phyloP scores from a whole-genome alignment of 1,140 invertebrate genomes.

The Pectinophora gossypiella region DNA sequence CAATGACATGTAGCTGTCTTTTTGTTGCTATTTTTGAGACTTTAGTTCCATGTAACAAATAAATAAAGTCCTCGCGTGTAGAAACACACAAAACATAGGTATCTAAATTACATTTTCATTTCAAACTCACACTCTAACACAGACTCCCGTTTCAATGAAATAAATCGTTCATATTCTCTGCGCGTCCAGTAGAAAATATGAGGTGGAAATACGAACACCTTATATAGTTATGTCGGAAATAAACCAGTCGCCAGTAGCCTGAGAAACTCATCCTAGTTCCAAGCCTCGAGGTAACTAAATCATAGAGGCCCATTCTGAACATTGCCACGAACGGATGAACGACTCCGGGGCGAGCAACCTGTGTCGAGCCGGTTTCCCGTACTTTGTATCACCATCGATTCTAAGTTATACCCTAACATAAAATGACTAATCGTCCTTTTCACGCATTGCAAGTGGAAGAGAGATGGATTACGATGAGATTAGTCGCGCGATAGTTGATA shows the following conservation, averaged over 20 bases:
- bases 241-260: constrained; percentile 57
- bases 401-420: background rate
- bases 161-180: constrained; percentile 3
- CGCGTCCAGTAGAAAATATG: background rate
- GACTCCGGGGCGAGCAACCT: constrained; percentile 15
- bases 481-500: constrained; percentile 39
- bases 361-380: background rate
- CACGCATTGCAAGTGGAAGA: constrained; percentile 15
- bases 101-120: too few species aligned
- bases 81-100: too few species aligned
- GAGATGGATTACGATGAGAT: constrained; percentile 31
- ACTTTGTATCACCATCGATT: background rate
- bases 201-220: constrained; percentile 42
- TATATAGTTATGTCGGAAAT: constrained; percentile 58
- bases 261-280: constrained; percentile 50
- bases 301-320: constrained; percentile 50
- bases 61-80: too few species aligned
- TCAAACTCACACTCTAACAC: too few species aligned
- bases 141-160: constrained; percentile 1
- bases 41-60: too few species aligned
- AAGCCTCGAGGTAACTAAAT: constrained; percentile 45
- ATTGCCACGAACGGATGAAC: constrained; percentile 36
- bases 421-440: constrained; percentile 21
- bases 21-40: too few species aligned
- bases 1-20: too few species aligned